phyloP scores from a whole-genome alignment of 23 tunicate species.

The Clavelina lepadiformis region DNA sequence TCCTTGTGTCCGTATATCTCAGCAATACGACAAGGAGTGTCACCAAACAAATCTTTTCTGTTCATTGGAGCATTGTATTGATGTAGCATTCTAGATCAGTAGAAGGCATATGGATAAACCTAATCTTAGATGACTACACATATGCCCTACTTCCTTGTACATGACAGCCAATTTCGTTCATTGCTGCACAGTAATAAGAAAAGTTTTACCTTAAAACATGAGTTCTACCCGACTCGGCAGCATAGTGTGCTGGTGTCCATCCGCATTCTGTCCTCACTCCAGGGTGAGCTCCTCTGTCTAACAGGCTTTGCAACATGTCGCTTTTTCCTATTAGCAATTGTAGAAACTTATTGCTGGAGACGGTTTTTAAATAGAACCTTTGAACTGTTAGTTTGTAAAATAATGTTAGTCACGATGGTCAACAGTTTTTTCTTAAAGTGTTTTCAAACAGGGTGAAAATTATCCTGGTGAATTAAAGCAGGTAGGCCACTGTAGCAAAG shows the following conservation, averaged over 20 bases:
- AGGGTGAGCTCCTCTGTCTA: slow-evolving; percentile 94
- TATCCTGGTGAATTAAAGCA: too few relatives aligned
- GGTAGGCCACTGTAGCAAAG: too few relatives aligned
- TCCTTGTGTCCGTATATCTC: slow-evolving; percentile 81
- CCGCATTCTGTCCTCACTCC: slow-evolving; percentile 74
- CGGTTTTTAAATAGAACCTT: not conserved
- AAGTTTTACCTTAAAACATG: slow-evolving; percentile 64
- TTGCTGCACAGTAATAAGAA: not conserved
- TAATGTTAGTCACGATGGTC: too few relatives aligned
- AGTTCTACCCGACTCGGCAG: slow-evolving; percentile 82
- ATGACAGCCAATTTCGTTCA: not conserved
- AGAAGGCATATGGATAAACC: not conserved
- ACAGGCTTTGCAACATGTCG: slow-evolving; percentile 54
- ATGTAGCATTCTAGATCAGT: slow-evolving; percentile 65
- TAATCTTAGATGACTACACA: not conserved
- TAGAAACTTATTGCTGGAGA: slow-evolving; percentile 2
- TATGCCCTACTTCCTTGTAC: not conserved
- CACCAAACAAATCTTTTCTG: slow-evolving; percentile 76
- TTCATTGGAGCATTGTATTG: slow-evolving; percentile 78
- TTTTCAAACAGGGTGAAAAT: too few relatives aligned
- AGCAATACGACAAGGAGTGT: slow-evolving; percentile 75
- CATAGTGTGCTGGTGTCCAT: slow-evolving; percentile 93
- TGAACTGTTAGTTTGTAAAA: not conserved
- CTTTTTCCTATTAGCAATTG: slow-evolving; percentile 42
- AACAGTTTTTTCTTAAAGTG: too few relatives aligned